A percentile compares a stretch with the other conserved stretches of the same genome.
phyloP scores from a whole-genome alignment of 1,140 invertebrate genomes.

The Bombus haemorrhoidalis region DNA sequence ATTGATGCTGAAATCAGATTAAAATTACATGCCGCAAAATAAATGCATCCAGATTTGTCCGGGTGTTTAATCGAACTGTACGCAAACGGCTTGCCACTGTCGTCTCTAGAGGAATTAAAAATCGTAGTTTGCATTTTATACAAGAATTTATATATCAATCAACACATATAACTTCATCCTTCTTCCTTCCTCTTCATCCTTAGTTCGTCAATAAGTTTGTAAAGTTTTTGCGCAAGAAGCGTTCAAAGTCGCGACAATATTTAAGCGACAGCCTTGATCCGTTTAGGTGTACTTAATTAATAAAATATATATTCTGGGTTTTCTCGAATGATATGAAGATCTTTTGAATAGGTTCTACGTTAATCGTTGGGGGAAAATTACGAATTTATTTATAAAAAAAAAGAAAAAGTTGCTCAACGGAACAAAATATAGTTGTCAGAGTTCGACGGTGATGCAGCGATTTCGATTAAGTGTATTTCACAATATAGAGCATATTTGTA shows the following conservation, averaged over 20 bases:
- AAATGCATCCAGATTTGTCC: conserved; percentile 23
- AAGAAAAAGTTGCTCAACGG: conserved; percentile 57
- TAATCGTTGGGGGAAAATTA: conserved; percentile 64
- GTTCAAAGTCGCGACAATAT: not conserved
- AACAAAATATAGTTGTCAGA: conserved; percentile 63
- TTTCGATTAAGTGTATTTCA: conserved; percentile 68
- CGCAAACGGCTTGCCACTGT: conserved; percentile 7
- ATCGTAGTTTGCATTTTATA: not conserved
- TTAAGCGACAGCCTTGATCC: not conserved
- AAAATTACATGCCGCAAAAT: not conserved
- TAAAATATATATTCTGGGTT: not conserved
- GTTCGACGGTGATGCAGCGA: conserved; percentile 66
- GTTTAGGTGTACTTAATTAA: not conserved
- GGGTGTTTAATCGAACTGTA: conserved; percentile 58
- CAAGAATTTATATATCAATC: conserved; percentile 25
- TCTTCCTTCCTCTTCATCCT: not conserved
- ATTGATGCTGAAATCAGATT: not conserved
- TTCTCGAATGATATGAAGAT: not conserved
- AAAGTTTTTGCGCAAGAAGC: not conserved
- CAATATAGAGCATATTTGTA: conserved; percentile 69
- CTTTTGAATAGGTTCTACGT: not conserved
- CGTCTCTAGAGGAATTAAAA: not conserved
- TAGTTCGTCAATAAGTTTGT: not conserved
- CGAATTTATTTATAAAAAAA: conserved; percentile 73
- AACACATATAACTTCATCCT: not conserved